A percentile compares a stretch with the other conserved stretches of the same genome.
phyloP scores from a whole-genome alignment of 1,140 invertebrate genomes.

The Nilaparvata lugens region DNA sequence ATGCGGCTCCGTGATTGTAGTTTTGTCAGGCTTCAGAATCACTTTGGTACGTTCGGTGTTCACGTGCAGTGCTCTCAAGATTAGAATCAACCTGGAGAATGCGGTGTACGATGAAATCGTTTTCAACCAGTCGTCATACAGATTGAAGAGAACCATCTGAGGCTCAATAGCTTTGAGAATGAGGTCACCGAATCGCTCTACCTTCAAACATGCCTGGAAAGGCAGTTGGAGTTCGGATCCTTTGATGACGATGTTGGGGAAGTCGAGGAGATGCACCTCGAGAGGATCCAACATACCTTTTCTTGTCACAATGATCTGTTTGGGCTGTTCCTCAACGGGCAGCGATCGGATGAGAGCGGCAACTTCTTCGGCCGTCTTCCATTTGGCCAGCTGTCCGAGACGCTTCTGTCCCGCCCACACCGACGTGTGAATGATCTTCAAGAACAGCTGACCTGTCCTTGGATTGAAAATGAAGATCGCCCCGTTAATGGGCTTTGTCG shows the following conservation, averaged over 20 bases:
- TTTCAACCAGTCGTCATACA: slow-evolving; percentile 99
- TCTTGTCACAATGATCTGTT: slow-evolving; percentile 98
- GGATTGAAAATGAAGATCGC: slow-evolving; percentile 99
- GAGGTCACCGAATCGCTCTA: slow-evolving; percentile 98
- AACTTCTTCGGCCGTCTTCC: slow-evolving; percentile 99
- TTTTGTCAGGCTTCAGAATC: slow-evolving; percentile 96
- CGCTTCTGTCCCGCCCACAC: slow-evolving; percentile 98
- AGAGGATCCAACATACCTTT: slow-evolving; percentile 99
- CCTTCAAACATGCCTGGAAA: slow-evolving; percentile 98
- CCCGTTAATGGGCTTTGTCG: slow-evolving; percentile 99
- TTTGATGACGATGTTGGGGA: slow-evolving; percentile 99
- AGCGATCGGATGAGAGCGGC: slow-evolving; percentile 97
- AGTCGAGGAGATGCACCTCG: slow-evolving; percentile 93
- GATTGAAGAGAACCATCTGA: slow-evolving; percentile 99
- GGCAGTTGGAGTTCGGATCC: slow-evolving; percentile 95
- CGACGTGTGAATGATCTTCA: slow-evolving; percentile 99
- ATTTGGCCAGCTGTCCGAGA: slow-evolving; percentile 84
- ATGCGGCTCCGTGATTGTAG: slow-evolving; percentile 96
- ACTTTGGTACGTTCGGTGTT: slow-evolving; percentile 98
- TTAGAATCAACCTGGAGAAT: slow-evolving; percentile 95
- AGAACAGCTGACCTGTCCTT: slow-evolving; percentile 95
- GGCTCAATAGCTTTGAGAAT: slow-evolving; percentile 99
- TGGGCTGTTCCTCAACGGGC: slow-evolving; percentile 98
- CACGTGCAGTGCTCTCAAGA: slow-evolving; percentile 93
- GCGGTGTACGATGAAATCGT: slow-evolving; percentile 91